These are phyloP conservation scores for Anorthoa munda DNA, from an alignment of 2,888 invertebrate species.

Conservation along the genomic window DNA sequence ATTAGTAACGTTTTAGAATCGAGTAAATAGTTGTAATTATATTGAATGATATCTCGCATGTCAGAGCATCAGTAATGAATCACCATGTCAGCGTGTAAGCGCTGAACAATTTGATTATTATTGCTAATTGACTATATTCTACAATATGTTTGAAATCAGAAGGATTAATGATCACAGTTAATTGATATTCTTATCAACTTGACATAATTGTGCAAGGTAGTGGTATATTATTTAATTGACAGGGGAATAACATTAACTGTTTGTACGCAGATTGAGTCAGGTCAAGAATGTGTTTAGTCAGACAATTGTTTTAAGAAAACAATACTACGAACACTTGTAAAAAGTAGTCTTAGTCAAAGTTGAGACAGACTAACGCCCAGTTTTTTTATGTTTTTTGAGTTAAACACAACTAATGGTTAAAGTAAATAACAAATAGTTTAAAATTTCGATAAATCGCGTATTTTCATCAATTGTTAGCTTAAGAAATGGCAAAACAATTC, in stretches of 20 bases:
- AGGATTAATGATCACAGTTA: not conserved
- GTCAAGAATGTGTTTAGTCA: not conserved
- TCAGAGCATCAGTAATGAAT: conserved; percentile 19
- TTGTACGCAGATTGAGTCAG: not conserved
- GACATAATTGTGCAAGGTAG: not conserved
- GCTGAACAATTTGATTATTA: not conserved
- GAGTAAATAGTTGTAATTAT: conserved; percentile 40
- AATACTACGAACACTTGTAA: too few species aligned
- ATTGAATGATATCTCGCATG: conserved; percentile 14
- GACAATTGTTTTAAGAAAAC: not conserved
- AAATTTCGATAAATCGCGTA: too few species aligned
- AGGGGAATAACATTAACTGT: too few species aligned
- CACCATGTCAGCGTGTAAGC: not conserved
- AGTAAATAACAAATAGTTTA: too few species aligned
- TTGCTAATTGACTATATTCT: not conserved
- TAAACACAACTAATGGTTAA: too few species aligned
- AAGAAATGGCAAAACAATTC: too few species aligned
- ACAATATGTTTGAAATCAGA: not conserved
- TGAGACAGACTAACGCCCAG: too few species aligned
- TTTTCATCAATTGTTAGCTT: too few species aligned
- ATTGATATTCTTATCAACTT: not conserved
- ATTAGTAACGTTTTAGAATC: conserved; percentile 38
- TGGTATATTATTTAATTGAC: not conserved
- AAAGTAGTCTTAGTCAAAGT: not conserved
- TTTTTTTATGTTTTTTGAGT: too few species aligned